phyloP scores from a whole-genome alignment of 2,888 invertebrate species.

The Polyommatus iphigenia region DNA sequence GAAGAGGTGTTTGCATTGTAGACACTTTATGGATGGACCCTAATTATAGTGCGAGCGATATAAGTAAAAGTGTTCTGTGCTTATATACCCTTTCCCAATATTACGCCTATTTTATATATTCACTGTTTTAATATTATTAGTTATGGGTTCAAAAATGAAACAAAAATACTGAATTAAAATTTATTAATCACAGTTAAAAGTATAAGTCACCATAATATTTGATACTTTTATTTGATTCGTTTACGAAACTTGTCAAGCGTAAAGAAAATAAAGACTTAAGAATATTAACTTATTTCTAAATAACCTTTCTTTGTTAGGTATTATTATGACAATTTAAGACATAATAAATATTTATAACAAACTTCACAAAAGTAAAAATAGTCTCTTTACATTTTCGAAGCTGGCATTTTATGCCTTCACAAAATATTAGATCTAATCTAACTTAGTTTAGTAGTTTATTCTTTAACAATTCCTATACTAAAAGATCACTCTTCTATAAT shows the following conservation, averaged over 20 bases:
- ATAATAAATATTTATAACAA: not conserved
- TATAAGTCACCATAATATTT: not conserved
- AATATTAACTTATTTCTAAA: not conserved
- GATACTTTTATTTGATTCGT: not conserved
- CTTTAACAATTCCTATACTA: not conserved
- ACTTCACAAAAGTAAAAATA: not conserved
- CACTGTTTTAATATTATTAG: too few species aligned
- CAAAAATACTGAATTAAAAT: not conserved
- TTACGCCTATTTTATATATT: too few species aligned
- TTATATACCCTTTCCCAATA: too few species aligned
- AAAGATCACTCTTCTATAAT: slow-evolving; percentile 6
- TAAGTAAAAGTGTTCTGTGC: too few species aligned
- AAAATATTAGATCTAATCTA: slow-evolving; percentile 3
- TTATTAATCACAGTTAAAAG: slow-evolving; percentile 27
- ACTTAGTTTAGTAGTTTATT: not conserved
- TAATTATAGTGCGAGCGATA: too few species aligned
- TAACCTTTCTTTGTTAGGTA: not conserved
- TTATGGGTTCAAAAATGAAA: too few species aligned
- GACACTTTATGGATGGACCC: too few species aligned
- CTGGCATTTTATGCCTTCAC: not conserved
- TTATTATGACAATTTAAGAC: not conserved
- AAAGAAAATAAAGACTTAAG: not conserved
- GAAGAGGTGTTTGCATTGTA: too few species aligned
- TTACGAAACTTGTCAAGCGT: not conserved
- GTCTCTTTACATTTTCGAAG: not conserved